Percentiles rank a stretch among this genome's conserved stretches.
Evolutionary conservation across 2,888 invertebrate species (phyloP).

Genomic region (Sericinus montela): DNA sequence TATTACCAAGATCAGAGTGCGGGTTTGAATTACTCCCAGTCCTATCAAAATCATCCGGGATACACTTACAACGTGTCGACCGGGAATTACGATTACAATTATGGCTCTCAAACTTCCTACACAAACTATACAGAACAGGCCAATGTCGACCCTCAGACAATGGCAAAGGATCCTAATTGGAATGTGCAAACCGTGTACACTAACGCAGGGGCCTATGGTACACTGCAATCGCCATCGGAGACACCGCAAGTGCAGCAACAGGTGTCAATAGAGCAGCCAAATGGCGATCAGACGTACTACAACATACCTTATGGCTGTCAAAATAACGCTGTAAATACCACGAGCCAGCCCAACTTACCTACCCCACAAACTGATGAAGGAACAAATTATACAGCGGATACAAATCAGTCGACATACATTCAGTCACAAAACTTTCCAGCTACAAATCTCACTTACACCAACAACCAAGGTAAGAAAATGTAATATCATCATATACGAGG

Average conservation of each 20-base stretch:
- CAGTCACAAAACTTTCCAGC: slow-evolving; percentile 50
- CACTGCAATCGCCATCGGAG: slow-evolving; percentile 70
- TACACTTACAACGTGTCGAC: slow-evolving; percentile 78
- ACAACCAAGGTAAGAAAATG: slow-evolving; percentile 62
- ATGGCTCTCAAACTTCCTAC: slow-evolving; percentile 78
- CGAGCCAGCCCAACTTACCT: slow-evolving; percentile 46
- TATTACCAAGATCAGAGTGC: slow-evolving; percentile 34
- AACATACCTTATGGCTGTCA: slow-evolving; percentile 73
- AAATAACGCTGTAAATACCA: slow-evolving; percentile 28
- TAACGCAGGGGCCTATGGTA: slow-evolving; percentile 64
- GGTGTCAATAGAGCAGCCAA: slow-evolving; percentile 27
- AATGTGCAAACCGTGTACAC: slow-evolving; percentile 61
- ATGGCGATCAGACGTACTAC: slow-evolving; percentile 57
- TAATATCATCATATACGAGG: slow-evolving; percentile 14
- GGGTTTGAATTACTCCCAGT: slow-evolving; percentile 41
- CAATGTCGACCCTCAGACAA: slow-evolving; percentile 39
- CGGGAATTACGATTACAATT: slow-evolving; percentile 80
- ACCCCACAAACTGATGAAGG: slow-evolving; percentile 35
- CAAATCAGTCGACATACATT: slow-evolving; percentile 63
- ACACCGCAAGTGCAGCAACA: slow-evolving; percentile 35
- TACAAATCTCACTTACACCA: slow-evolving; percentile 52
- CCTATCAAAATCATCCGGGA: slow-evolving; percentile 79
- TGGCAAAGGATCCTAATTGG: slow-evolving; percentile 44
- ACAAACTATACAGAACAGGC: slow-evolving; percentile 36
- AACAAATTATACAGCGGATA: slow-evolving; percentile 52